Percentiles rank a stretch among this genome's conserved stretches.
These are phyloP conservation scores for Ashinkailepas kermadecensis DNA, from an alignment of 2,888 invertebrate species.

Conservation along the genomic window DNA sequence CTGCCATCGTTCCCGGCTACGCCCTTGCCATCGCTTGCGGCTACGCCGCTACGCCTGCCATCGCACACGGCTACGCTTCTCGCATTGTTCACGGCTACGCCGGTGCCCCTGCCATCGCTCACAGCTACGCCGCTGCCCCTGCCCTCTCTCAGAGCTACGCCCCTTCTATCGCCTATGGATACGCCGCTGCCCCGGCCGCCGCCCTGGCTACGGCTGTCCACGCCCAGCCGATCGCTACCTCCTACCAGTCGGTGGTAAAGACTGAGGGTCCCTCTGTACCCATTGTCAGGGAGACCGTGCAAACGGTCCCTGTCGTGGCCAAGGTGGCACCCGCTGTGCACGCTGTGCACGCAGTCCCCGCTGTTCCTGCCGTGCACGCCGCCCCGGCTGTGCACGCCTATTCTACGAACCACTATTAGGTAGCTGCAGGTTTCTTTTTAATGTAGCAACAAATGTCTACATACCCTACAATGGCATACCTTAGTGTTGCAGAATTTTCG, in stretches of 20 bases:
- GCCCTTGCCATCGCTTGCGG: not conserved
- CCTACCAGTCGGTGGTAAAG: not conserved
- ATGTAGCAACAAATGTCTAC: no score
- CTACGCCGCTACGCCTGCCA: not conserved
- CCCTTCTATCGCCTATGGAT: not conserved
- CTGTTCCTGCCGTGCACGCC: not conserved
- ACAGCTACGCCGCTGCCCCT: not conserved
- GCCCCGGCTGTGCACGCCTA: not conserved
- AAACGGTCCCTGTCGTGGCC: not conserved
- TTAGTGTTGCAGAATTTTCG: not conserved
- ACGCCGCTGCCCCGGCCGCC: slow-evolving; percentile 25
- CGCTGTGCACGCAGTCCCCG: not conserved
- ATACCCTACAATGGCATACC: no score
- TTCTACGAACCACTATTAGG: not conserved
- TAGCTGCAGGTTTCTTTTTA: no score
- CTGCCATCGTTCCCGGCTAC: not conserved
- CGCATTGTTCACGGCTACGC: not conserved
- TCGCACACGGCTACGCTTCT: slow-evolving; percentile 21
- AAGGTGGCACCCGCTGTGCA: slow-evolving; percentile 23
- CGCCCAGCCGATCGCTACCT: not conserved
- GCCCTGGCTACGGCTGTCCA: not conserved
- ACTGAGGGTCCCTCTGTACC: not conserved
- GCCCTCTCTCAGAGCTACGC: not conserved
- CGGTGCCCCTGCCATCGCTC: not conserved
- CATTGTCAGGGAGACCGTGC: not conserved